These are phyloP conservation scores for Cyprinodon tularosa DNA, from an alignment of 2,113 vertebrate genomes.

Conservation along the genomic window DNA sequence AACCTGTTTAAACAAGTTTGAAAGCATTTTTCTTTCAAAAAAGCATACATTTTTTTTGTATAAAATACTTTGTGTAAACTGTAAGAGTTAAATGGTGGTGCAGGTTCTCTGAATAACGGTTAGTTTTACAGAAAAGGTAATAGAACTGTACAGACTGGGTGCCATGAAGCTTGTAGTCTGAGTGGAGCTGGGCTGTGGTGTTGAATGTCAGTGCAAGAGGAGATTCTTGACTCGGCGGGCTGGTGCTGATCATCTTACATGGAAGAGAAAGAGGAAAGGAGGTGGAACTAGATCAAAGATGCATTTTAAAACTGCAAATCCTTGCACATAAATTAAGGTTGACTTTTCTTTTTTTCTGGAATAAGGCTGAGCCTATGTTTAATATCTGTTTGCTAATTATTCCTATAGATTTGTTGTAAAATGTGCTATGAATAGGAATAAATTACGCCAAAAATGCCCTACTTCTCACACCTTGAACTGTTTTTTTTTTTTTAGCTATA, in stretches of 20 bases:
- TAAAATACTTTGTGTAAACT: not conserved
- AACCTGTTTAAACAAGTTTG: constrained; percentile 4
- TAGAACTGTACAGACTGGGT: constrained; percentile 23
- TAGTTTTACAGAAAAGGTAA: constrained; percentile 10
- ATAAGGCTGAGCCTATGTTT: not conserved
- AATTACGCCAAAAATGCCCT: not conserved
- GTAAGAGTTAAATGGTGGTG: not conserved
- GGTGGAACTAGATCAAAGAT: constrained; percentile 21
- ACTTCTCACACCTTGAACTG: no score
- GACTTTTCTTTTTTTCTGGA: not conserved
- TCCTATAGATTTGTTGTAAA: not conserved
- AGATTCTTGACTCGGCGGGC: constrained; percentile 70
- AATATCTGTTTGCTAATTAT: not conserved
- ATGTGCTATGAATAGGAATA: not conserved
- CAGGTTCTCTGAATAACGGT: constrained; percentile 1
- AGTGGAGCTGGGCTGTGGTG: constrained; percentile 55
- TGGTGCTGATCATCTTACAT: constrained; percentile 69
- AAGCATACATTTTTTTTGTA: not conserved
- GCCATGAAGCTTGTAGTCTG: constrained; percentile 18
- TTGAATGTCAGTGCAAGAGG: constrained; percentile 79
- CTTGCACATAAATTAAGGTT: not conserved
- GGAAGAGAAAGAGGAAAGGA: constrained; percentile 24
- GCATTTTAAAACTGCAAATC: not conserved
- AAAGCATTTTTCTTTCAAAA: not conserved
- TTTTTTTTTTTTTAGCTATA: no score